Evolutionary conservation across 2,888 invertebrate genomes (phyloP).

Genomic region (Lithophane semibrunnea): DNA sequence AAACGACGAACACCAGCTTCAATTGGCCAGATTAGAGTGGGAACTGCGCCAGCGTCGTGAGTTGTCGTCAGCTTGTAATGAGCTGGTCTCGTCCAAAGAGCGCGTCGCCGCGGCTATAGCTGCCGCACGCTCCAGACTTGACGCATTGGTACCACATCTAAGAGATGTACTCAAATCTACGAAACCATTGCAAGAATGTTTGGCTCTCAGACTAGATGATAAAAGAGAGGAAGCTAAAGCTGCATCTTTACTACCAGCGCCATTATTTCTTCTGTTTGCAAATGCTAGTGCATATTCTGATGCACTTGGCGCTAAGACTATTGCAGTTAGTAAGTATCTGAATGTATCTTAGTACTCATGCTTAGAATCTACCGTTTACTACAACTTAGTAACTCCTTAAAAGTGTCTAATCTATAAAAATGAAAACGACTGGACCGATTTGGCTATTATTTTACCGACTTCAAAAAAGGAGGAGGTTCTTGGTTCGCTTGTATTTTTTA

Average conservation of each 20-base stretch:
- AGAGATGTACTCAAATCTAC: constrained; percentile 92
- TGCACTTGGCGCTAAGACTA: constrained; percentile 91
- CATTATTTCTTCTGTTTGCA: constrained; percentile 96
- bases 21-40: constrained; percentile 97
- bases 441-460: too few relatives aligned
- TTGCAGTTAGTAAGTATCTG: constrained; percentile 83
- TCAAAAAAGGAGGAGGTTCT: too few relatives aligned
- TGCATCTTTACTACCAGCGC: constrained; percentile 94
- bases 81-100: constrained; percentile 94
- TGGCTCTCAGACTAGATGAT: constrained; percentile 95
- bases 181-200: constrained; percentile 96
- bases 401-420: neutral
- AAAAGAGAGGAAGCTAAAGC: constrained; percentile 94
- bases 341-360: neutral
- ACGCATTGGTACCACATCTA: constrained; percentile 95
- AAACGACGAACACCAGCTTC: constrained; percentile 94
- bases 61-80: constrained; percentile 94
- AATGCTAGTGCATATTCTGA: constrained; percentile 96
- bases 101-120: constrained; percentile 94
- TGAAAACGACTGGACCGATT: too few relatives aligned
- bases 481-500: too few relatives aligned
- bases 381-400: neutral
- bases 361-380: neutral
- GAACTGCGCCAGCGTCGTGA: constrained; percentile 97
- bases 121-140: constrained; percentile 93